These are phyloP conservation scores for Sceloporus tristichus DNA, from an alignment of 2,113 vertebrate species.

Conservation along the genomic window DNA sequence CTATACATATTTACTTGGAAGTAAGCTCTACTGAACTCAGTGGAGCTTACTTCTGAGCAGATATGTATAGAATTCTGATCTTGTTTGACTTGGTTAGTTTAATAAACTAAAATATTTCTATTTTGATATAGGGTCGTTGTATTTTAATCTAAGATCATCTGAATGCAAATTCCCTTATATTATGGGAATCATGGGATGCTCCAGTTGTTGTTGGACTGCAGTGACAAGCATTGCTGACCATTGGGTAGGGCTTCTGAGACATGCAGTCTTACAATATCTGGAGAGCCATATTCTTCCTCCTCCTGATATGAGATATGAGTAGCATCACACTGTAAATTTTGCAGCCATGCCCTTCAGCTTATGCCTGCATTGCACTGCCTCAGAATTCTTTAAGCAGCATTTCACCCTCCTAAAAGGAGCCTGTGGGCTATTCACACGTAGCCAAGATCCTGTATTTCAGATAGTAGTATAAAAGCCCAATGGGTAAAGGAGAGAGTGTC, in stretches of 20 bases:
- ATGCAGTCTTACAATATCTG: neutral
- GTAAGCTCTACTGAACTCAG: neutral
- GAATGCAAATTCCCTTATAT: too few species aligned
- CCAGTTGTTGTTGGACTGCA: too few species aligned
- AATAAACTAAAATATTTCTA: too few species aligned
- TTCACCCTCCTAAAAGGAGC: neutral
- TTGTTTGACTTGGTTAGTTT: neutral
- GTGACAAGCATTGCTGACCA: too few species aligned
- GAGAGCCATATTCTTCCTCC: neutral
- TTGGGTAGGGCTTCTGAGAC: too few species aligned
- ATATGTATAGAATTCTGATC: neutral
- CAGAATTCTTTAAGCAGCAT: neutral
- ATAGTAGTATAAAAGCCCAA: too few species aligned
- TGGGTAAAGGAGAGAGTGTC: too few species aligned
- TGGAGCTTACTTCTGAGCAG: neutral
- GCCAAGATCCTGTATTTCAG: slow-evolving; percentile 19
- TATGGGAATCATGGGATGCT: too few species aligned
- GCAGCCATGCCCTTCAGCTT: neutral
- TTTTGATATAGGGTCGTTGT: too few species aligned
- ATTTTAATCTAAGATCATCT: too few species aligned
- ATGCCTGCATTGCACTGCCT: neutral
- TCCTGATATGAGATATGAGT: too few species aligned
- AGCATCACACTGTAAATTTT: neutral
- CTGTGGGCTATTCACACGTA: neutral
- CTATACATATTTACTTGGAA: neutral